Evolutionary conservation across 2,113 vertebrate genomes (phyloP).

Genomic region (Alaudala cheleensis): DNA sequence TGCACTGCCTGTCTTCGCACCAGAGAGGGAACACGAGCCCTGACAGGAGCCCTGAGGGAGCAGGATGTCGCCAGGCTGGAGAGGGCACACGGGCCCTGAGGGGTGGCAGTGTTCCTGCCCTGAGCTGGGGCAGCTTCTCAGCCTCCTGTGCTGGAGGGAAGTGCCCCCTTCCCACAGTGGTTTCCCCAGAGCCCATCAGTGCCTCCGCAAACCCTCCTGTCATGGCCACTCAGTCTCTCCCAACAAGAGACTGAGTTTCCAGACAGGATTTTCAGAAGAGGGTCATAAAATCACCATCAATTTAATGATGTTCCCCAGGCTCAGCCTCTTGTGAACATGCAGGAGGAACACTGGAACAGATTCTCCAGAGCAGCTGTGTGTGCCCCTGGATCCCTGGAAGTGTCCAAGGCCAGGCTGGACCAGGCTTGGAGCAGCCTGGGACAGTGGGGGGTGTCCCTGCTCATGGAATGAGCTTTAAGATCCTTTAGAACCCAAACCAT

Average conservation of each 20-base stretch:
- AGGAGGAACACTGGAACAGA: not conserved
- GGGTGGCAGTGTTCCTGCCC: fast-evolving
- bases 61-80: not conserved
- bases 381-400: not conserved
- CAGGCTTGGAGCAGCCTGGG: not conserved
- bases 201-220: not conserved
- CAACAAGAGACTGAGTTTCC: not conserved
- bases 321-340: not conserved
- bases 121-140: not conserved
- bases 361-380: not conserved
- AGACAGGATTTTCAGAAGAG: not conserved
- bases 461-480: not conserved
- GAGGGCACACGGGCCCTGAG: not conserved
- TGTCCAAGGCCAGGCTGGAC: not conserved
- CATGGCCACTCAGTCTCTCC: fast-evolving
- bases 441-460: not conserved
- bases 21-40: not conserved
- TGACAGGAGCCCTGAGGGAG: not conserved
- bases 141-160: not conserved
- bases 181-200: not conserved
- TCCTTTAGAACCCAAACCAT: not conserved
- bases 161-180: fast-evolving
- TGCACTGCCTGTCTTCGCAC: not conserved
- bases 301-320: not conserved
- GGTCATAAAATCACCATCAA: not conserved